Evolutionary conservation across 2,888 invertebrate genomes (phyloP).

Genomic region (Hybos culiciformis): DNA sequence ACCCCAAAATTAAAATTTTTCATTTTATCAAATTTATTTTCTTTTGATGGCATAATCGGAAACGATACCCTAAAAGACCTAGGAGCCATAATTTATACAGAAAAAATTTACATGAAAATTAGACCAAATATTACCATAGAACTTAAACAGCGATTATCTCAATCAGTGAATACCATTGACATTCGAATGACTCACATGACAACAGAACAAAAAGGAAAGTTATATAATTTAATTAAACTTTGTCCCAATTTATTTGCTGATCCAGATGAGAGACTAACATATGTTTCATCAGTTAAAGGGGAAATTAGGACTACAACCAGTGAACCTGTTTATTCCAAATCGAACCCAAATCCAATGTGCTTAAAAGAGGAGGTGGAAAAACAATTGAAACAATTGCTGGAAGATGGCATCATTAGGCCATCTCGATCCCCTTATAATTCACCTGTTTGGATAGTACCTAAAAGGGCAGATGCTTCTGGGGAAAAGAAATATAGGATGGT

Average conservation of each 20-base stretch:
- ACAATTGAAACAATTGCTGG: slow-evolving; percentile 4
- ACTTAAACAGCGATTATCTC: neutral
- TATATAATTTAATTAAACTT: neutral
- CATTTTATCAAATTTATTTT: slow-evolving; percentile 5
- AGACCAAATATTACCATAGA: neutral
- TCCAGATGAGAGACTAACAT: slow-evolving; percentile 9
- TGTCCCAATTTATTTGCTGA: slow-evolving; percentile 10
- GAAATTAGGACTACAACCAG: slow-evolving; percentile 8
- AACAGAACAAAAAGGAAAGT: neutral
- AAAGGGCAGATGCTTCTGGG: slow-evolving; percentile 6
- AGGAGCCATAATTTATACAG: slow-evolving; percentile 4
- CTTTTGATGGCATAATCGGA: slow-evolving; percentile 10
- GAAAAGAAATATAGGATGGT: slow-evolving; percentile 8
- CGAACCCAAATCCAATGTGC: slow-evolving; percentile 8
- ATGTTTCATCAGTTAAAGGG: slow-evolving; percentile 11
- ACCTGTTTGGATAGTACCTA: slow-evolving; percentile 8
- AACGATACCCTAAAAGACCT: slow-evolving; percentile 9
- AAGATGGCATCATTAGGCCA: slow-evolving; percentile 10
- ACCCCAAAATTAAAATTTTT: slow-evolving; percentile 10
- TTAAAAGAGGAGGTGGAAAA: slow-evolving; percentile 8
- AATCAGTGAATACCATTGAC: neutral
- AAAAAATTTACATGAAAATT: slow-evolving; percentile 9
- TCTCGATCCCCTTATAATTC: slow-evolving; percentile 12
- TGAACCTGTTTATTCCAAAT: slow-evolving; percentile 8
- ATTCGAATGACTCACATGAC: neutral